These are phyloP conservation scores for Mimumesa dahlbomi DNA, from an alignment of 2,888 invertebrate genomes.

Conservation along the genomic window DNA sequence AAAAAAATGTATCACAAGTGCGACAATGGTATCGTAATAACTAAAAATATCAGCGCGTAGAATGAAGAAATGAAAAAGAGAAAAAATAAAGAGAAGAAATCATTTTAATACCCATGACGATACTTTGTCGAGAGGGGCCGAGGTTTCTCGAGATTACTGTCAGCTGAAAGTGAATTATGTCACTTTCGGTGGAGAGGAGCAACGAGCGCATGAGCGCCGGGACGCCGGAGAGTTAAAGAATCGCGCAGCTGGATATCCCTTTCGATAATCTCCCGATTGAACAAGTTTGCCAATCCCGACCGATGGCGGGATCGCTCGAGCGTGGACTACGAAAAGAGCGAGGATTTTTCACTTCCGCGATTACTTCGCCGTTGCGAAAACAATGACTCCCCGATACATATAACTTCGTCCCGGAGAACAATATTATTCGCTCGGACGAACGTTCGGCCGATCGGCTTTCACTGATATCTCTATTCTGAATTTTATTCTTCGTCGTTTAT, in stretches of 20 bases:
- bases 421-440: conserved; percentile 39
- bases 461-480: conserved; percentile 57
- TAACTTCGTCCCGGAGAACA: conserved; percentile 12
- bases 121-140: no score
- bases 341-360: conserved; percentile 59
- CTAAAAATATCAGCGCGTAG: no score
- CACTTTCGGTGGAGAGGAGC: conserved; percentile 10
- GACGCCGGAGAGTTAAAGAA: conserved; percentile 49
- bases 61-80: no score
- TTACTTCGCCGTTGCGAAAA: conserved; percentile 47
- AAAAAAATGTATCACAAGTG: no score
- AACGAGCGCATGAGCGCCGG: not conserved
- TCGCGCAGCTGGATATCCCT: conserved; percentile 57
- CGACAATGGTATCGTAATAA: no score
- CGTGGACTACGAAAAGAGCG: conserved; percentile 25
- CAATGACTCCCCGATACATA: conserved; percentile 29
- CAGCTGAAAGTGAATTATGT: conserved; percentile 28
- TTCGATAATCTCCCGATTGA: conserved; percentile 52
- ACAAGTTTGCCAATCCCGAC: conserved; percentile 42
- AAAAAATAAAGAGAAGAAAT: no score
- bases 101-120: no score
- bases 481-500: conserved; percentile 51
- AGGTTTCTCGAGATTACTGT: conserved; percentile 16
- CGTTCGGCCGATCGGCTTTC: conserved; percentile 56
- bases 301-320: conserved; percentile 38